Conservation (phyloP, 2,888 invertebrate species). For the Octodonta nipae region DNA sequence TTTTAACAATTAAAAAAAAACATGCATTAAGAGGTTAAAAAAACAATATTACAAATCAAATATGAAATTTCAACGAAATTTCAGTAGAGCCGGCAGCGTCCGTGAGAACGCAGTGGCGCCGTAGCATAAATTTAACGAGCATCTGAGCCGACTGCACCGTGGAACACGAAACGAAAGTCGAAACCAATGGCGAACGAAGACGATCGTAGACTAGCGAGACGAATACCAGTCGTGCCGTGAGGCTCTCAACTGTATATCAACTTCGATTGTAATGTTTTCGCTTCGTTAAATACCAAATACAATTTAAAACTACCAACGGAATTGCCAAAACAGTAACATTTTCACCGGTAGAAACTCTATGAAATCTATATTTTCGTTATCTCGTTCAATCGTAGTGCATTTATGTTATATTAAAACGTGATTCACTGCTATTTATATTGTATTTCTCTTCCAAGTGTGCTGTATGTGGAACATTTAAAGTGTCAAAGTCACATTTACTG, state of each 20-base stretch:
- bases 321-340: slow-evolving; percentile 9
- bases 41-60: too few species aligned
- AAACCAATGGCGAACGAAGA: slow-evolving; percentile 11
- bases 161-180: too few species aligned
- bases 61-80: too few species aligned
- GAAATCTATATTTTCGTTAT: slow-evolving; percentile 4
- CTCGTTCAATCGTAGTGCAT: too few species aligned
- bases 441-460: too few species aligned
- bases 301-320: slow-evolving; percentile 12
- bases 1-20: too few species aligned
- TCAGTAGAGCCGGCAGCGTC: too few species aligned
- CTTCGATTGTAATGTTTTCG: slow-evolving; percentile 6
- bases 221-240: slow-evolving; percentile 33
- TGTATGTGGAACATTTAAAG: slow-evolving; percentile 6
- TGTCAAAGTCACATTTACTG: neutral
- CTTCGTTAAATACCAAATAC: slow-evolving; percentile 9
- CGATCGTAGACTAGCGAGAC: slow-evolving; percentile 11
- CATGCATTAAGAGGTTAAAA: too few species aligned
- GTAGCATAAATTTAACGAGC: slow-evolving; percentile 10
- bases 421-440: too few species aligned
- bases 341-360: slow-evolving; percentile 6
- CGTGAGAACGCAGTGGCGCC: too few species aligned
- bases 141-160: slow-evolving; percentile 5
- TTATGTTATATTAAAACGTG: too few species aligned
- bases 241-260: slow-evolving; percentile 17